Conservation (phyloP, 2,797 vertebrate genomes). For the Enteromius trimaculatus region DNA sequence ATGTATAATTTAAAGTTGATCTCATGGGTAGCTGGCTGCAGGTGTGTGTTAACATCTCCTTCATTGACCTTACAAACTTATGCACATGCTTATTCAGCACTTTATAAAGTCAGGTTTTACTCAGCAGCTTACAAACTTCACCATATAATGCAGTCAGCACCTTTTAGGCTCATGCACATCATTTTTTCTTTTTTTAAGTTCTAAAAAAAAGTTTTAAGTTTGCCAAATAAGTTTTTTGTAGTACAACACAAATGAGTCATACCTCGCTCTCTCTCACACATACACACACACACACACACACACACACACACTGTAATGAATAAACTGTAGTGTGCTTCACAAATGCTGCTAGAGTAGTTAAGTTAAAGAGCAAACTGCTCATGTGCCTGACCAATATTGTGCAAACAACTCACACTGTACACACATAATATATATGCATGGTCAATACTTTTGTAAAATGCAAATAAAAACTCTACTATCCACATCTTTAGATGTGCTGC, state of each 20-base stretch:
- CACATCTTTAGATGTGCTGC: not conserved
- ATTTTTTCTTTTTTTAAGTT: not conserved
- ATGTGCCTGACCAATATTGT: not conserved
- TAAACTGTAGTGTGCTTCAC: not conserved
- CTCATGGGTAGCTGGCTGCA: not conserved
- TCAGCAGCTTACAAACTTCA: not conserved
- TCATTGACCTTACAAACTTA: not conserved
- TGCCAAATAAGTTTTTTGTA: not conserved
- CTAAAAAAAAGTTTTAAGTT: too few relatives aligned
- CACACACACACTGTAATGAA: not conserved
- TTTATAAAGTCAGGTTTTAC: conserved; percentile 20
- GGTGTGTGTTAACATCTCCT: not conserved
- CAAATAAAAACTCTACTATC: not conserved
- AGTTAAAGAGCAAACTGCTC: not conserved
- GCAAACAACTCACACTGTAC: not conserved
- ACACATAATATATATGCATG: not conserved
- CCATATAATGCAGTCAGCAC: not conserved
- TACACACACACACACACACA: too few relatives aligned
- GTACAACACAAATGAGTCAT: not conserved
- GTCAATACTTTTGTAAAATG: not conserved
- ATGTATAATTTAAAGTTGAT: conserved; percentile 33
- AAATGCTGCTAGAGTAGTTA: not conserved
- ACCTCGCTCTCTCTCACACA: not conserved
- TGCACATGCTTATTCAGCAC: conserved; percentile 14
- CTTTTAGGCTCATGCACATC: not conserved